These are phyloP conservation scores for Drosophila neotestacea DNA, from an alignment of 2,888 invertebrate species.

Conservation along the genomic window DNA sequence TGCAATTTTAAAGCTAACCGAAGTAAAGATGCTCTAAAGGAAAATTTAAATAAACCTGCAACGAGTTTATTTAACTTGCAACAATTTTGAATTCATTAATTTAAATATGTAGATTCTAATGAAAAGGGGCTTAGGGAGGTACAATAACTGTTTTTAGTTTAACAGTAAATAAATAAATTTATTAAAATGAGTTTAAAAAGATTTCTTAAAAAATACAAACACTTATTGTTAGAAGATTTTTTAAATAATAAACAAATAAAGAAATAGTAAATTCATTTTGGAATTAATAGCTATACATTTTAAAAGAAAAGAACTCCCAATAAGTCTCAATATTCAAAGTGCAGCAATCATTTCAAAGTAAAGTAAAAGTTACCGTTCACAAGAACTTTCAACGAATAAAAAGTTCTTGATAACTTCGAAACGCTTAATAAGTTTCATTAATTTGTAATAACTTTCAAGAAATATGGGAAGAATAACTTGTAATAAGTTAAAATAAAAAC, in stretches of 20 bases:
- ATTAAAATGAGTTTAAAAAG: too few species aligned
- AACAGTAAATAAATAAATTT: too few species aligned
- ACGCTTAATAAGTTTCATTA: not conserved
- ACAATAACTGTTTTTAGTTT: too few species aligned
- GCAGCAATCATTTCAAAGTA: not conserved
- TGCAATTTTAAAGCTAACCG: constrained; percentile 28
- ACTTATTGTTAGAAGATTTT: too few species aligned
- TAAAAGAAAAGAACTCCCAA: not conserved
- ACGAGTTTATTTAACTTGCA: not conserved
- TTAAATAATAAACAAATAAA: too few species aligned
- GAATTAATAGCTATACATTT: too few species aligned
- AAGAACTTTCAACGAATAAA: too few species aligned
- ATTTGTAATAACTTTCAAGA: not conserved
- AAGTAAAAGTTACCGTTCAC: not conserved
- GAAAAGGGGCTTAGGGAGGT: too few species aligned
- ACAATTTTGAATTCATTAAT: not conserved
- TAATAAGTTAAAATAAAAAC: not conserved
- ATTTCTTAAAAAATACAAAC: too few species aligned
- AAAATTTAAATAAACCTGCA: not conserved
- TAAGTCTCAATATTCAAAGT: not conserved
- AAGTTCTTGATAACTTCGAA: not conserved
- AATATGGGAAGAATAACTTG: not conserved
- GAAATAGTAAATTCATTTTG: too few species aligned
- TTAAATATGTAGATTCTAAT: too few species aligned
- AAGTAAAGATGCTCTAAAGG: constrained; percentile 25